Conservation (phyloP, 2,888 invertebrate species). For the Phalangium opilio region DNA sequence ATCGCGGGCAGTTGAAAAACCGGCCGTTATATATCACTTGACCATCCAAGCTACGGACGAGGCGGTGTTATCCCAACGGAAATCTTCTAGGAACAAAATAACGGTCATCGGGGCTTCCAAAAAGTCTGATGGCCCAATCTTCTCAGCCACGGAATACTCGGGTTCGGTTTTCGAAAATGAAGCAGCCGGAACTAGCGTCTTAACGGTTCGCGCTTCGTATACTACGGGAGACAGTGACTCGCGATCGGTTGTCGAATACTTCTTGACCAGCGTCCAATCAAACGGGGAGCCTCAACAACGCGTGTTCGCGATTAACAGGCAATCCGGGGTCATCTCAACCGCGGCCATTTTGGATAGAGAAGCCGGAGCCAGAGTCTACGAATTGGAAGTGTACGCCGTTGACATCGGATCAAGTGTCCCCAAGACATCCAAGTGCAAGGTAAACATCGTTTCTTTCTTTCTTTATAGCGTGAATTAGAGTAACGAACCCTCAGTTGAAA, state of each 20-base stretch:
- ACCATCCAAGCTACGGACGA: conserved; percentile 80
- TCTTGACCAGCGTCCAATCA: conserved; percentile 50
- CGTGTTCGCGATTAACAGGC: conserved; percentile 76
- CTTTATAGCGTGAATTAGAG: too few relatives aligned
- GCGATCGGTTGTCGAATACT: conserved; percentile 56
- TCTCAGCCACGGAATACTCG: conserved; percentile 43
- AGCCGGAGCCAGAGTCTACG: conserved; percentile 41
- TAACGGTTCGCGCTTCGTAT: conserved; percentile 55
- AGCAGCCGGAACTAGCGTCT: conserved; percentile 65
- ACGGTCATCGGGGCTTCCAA: conserved; percentile 41
- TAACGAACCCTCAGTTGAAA: too few relatives aligned
- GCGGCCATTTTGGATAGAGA: conserved; percentile 26
- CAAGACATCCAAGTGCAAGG: conserved; percentile 24
- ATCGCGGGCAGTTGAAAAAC: conserved; percentile 27
- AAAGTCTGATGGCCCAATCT: conserved; percentile 31
- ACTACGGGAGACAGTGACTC: conserved; percentile 13
- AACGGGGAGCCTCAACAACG: conserved; percentile 60
- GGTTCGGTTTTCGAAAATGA: conserved; percentile 80
- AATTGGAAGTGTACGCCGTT: conserved; percentile 70
- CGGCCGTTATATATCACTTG: conserved; percentile 44
- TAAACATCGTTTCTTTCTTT: conserved; percentile 20
- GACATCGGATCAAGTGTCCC: conserved; percentile 41
- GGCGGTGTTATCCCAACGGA: conserved; percentile 71
- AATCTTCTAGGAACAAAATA: conserved; percentile 70
- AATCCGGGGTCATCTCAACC: conserved; percentile 71